phyloP scores from a whole-genome alignment of 1,140 invertebrate species.

The Grapholita molesta region DNA sequence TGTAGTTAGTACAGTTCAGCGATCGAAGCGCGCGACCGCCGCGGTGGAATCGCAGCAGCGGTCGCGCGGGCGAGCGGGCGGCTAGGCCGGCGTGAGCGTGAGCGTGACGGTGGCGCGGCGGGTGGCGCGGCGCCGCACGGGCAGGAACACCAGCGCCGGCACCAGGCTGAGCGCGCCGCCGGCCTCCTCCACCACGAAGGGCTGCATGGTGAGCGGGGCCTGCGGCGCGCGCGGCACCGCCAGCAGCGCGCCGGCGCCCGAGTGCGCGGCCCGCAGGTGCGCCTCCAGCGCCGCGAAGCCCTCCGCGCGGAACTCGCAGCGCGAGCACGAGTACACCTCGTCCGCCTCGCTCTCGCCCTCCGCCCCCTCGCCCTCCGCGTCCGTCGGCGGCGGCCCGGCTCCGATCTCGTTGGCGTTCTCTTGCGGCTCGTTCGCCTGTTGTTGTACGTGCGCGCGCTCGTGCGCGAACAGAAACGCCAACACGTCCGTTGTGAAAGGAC shows the following conservation, averaged over 20 bases:
- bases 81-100: constrained; percentile 92
- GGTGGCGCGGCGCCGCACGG: constrained; percentile 90
- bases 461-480: constrained; percentile 94
- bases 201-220: constrained; percentile 87
- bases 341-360: constrained; percentile 41
- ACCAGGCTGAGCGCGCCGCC: constrained; percentile 82
- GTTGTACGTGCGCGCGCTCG: constrained; percentile 87
- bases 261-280: constrained; percentile 82
- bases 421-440: constrained; percentile 37
- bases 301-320: constrained; percentile 82
- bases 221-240: constrained; percentile 82
- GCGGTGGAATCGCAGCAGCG: constrained; percentile 45
- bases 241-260: constrained; percentile 81
- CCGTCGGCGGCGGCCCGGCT: constrained; percentile 20
- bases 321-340: constrained; percentile 80
- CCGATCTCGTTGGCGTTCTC: constrained; percentile 27
- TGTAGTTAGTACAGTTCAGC: constrained; percentile 70
- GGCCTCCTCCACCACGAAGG: constrained; percentile 88
- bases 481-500: constrained; percentile 92
- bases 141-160: constrained; percentile 94
- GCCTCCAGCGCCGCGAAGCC: constrained; percentile 82
- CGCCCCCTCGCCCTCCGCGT: constrained; percentile 29
- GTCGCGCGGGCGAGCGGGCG: constrained; percentile 36
- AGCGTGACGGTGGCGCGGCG: constrained; percentile 92
- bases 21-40: constrained; percentile 48